Evolutionary conservation across 1,140 invertebrate species (phyloP).

Genomic region (Heterodera carotae): DNA sequence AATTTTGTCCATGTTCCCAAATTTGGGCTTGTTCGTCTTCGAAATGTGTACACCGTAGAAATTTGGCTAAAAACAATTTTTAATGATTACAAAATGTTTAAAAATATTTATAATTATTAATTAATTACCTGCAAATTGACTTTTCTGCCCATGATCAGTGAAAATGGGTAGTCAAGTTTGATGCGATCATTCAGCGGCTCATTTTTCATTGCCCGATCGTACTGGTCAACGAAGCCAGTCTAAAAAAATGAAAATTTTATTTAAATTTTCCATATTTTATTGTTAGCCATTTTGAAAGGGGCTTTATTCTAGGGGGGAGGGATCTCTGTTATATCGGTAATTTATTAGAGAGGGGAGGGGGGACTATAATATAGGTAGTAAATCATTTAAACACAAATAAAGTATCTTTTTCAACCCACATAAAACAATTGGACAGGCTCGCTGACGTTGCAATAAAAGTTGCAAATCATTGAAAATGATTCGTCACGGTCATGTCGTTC

Average conservation of each 20-base stretch:
- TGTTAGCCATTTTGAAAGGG: too few species aligned
- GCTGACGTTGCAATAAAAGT: slow-evolving; percentile 57
- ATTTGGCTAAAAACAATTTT: slow-evolving; percentile 41
- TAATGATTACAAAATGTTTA: neutral
- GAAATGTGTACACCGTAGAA: slow-evolving; percentile 57
- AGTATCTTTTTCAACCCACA: slow-evolving; percentile 22
- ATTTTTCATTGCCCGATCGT: slow-evolving; percentile 24
- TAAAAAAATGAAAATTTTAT: slow-evolving; percentile 3
- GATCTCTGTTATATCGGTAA: too few species aligned
- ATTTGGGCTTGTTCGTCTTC: slow-evolving; percentile 24
- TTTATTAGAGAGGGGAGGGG: too few species aligned
- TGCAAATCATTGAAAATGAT: slow-evolving; percentile 57
- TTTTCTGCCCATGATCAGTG: slow-evolving; percentile 46
- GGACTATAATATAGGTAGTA: too few species aligned
- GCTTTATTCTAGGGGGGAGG: too few species aligned
- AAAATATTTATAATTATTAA: too few species aligned
- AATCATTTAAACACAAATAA: neutral
- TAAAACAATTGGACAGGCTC: slow-evolving; percentile 55
- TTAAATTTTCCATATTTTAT: too few species aligned
- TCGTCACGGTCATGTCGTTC: slow-evolving; percentile 44
- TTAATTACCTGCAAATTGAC: slow-evolving; percentile 52
- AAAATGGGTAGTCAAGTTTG: slow-evolving; percentile 53
- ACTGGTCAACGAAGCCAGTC: slow-evolving; percentile 48
- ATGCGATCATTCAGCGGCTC: slow-evolving; percentile 46
- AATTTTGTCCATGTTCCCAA: slow-evolving; percentile 38